These are phyloP conservation scores for Elachura formosa DNA, from an alignment of 2,113 vertebrate species.

Conservation along the genomic window DNA sequence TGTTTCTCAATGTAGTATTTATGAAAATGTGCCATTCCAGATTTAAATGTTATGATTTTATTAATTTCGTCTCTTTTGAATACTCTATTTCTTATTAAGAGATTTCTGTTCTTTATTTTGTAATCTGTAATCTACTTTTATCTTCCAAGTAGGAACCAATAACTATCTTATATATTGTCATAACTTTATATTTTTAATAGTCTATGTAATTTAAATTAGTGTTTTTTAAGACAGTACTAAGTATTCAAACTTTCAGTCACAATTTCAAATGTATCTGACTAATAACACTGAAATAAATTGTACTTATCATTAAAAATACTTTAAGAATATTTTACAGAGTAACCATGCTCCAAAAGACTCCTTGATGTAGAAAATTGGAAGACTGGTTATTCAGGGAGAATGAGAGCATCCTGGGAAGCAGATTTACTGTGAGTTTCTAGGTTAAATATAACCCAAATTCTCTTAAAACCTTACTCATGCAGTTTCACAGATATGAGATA, in stretches of 20 bases:
- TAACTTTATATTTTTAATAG: background rate
- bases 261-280: background rate
- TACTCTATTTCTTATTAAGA: background rate
- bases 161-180: background rate
- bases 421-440: background rate
- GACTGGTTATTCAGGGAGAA: background rate
- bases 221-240: slow-evolving; percentile 11
- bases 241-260: background rate
- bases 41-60: background rate
- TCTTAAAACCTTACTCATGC: background rate
- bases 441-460: background rate
- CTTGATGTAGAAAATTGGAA: background rate
- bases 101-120: background rate
- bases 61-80: background rate
- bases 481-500: background rate
- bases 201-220: background rate
- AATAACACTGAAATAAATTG: background rate
- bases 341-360: background rate
- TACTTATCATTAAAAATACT: background rate
- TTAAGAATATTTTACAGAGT: background rate
- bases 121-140: background rate
- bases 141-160: background rate
- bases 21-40: background rate
- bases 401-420: background rate
- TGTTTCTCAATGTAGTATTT: background rate